Evolutionary conservation across 2,797 vertebrate genomes (phyloP).

Genomic region (Sebastes glaucus): DNA sequence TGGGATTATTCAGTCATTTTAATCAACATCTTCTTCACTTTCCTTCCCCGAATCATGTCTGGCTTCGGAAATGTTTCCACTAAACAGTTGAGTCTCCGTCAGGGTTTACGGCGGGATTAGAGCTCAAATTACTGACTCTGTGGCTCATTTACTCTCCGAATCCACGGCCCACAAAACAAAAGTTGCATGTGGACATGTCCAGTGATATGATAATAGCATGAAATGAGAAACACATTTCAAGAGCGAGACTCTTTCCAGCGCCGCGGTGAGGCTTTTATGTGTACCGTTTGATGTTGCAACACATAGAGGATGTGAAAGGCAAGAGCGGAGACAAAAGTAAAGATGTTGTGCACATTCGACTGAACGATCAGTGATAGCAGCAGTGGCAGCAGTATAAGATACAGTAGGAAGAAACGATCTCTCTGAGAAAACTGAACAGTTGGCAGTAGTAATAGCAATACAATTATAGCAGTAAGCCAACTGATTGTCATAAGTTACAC

Average conservation of each 20-base stretch:
- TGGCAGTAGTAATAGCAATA: not conserved
- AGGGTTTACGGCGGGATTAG: slow-evolving; percentile 74
- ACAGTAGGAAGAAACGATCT: not conserved
- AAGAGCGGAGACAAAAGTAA: slow-evolving; percentile 28
- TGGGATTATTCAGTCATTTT: slow-evolving; percentile 70
- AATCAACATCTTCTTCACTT: slow-evolving; percentile 70
- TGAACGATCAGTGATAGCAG: not conserved
- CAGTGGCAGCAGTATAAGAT: not conserved
- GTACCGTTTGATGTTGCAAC: slow-evolving; percentile 64
- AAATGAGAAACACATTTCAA: slow-evolving; percentile 83
- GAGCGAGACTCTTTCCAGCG: slow-evolving; percentile 53
- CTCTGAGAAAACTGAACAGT: not conserved
- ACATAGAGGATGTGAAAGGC: slow-evolving; percentile 51
- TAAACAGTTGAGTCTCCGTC: slow-evolving; percentile 65
- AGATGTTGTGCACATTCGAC: slow-evolving; percentile 26
- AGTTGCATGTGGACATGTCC: slow-evolving; percentile 76
- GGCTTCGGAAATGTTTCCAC: slow-evolving; percentile 79
- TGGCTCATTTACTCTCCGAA: slow-evolving; percentile 80
- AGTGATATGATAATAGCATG: slow-evolving; percentile 79
- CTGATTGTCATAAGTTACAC: not conserved
- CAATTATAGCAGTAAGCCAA: not conserved
- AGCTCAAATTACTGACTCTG: slow-evolving; percentile 79
- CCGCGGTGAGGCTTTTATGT: slow-evolving; percentile 63
- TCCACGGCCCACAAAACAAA: slow-evolving; percentile 76
- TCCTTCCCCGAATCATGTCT: slow-evolving; percentile 65